Conservation (phyloP, 2,113 vertebrate genomes). For the Meleagris gallopavo region DNA sequence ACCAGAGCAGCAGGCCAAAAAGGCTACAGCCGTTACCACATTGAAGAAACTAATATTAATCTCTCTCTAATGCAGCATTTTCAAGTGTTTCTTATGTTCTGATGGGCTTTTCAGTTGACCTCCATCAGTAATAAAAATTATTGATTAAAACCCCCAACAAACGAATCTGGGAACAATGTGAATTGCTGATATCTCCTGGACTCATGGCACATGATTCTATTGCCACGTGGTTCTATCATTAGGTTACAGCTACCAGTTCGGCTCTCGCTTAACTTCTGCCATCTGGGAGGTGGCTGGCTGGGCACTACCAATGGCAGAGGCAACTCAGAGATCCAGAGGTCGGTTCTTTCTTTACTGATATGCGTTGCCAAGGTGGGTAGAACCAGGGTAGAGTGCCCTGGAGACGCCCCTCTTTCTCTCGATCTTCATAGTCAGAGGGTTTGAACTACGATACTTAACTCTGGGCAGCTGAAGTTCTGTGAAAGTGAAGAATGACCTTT, state of each 20-base stretch:
- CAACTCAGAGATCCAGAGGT: neutral
- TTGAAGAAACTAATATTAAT: conserved; percentile 41
- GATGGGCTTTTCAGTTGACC: conserved; percentile 61
- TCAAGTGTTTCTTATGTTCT: conserved; percentile 51
- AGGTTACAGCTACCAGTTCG: conserved; percentile 37
- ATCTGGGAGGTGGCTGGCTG: neutral
- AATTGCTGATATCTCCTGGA: conserved; percentile 59
- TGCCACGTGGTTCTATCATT: conserved; percentile 41
- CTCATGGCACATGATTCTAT: conserved; percentile 46
- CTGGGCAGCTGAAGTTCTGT: neutral
- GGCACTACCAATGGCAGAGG: neutral
- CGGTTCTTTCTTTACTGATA: neutral
- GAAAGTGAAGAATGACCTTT: neutral
- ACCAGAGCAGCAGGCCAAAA: conserved; percentile 10
- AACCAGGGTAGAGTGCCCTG: neutral
- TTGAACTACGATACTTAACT: neutral
- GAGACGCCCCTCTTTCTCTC: neutral
- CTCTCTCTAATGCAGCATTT: conserved; percentile 59
- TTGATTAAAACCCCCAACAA: neutral
- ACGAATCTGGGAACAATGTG: conserved; percentile 46
- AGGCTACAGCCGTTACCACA: conserved; percentile 44
- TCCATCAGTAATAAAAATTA: conserved; percentile 39
- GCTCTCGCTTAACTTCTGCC: conserved; percentile 15
- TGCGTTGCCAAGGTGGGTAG: neutral
- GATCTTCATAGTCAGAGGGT: neutral